Evolutionary conservation across 2,113 vertebrate genomes (phyloP).

Genomic region (Malurus cyaneus): DNA sequence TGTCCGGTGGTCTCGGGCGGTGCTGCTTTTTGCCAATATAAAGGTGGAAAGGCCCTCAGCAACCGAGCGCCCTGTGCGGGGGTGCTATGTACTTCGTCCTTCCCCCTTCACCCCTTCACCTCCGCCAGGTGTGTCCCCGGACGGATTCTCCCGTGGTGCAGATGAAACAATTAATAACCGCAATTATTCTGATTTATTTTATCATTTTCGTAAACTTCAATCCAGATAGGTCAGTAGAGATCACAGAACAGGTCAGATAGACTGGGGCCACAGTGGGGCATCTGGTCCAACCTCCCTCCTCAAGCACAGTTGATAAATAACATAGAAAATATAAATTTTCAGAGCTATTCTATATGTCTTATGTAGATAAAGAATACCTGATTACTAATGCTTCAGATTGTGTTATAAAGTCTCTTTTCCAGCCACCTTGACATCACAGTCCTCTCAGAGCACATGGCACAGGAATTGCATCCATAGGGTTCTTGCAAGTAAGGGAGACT

Average conservation of each 20-base stretch:
- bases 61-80: rapidly evolving
- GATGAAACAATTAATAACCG: not conserved
- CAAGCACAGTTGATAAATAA: not conserved
- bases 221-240: too few relatives aligned
- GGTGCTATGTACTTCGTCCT: not conserved
- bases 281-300: not conserved
- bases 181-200: not conserved
- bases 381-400: not conserved
- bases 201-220: rapidly evolving
- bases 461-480: not conserved
- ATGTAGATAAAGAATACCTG: not conserved
- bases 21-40: rapidly evolving
- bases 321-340: not conserved
- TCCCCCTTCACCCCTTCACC: rapidly evolving
- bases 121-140: rapidly evolving
- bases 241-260: not conserved
- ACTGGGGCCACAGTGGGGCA: too few relatives aligned
- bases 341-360: not conserved
- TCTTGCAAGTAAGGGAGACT: not conserved
- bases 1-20: rapidly evolving
- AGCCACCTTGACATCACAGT: not conserved
- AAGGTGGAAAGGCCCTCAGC: rapidly evolving
- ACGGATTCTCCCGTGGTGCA: rapidly evolving
- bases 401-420: not conserved
- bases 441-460: not conserved